Base-by-base conservation (phyloP, 1,140 invertebrate genomes). In the Achatina immaculata region DNA sequence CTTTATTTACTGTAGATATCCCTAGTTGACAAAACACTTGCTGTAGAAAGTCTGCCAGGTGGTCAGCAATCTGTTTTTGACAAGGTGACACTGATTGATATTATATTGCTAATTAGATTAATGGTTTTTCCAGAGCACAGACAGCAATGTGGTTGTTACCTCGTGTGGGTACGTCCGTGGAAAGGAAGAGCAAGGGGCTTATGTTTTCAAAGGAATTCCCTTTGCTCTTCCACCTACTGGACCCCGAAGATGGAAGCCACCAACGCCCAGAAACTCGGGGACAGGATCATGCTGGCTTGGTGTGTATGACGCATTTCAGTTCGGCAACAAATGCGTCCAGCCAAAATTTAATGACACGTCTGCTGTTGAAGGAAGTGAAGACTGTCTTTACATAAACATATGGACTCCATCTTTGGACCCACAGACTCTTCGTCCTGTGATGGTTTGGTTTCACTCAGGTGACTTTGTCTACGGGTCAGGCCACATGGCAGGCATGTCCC, bases 161-260 rank as follows among this genome's bases (percentile, higher is more conserved):
- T 55, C 66, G 1, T 83, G 79, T 66, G 79, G 78, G 2, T 45
- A 55, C 4, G 78, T 83, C 6, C 85, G 19, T 6, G 82, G 82
- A 0, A 3, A 31, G 7, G 9, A 36, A 11, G 82, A 83, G 43
- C 94, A 96, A 80, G 94, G 94, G 19, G 95, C 94, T 1, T 95
- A 94, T 84, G 95, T 95, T 1, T 97, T 97, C 90, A 94, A 94
- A 31, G 95, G 96, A 31, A 95, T 97, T 72, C 96, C 96, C 0
- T 97, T 96, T 89, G 96, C 96, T 3, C 86, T 94, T n/a, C 94
- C 95, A 19, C 96, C 96, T 0, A 82, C 95, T 0, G 66, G 93
- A 91, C 16, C 19, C 16, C 40, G 84, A 74, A 93, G 96, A 80
- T 97, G 95, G 93, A 93, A 94, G 55, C 92, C 94, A 6, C 95